Evolutionary conservation across 2,888 invertebrate species (phyloP).

Genomic region (Amblyteles armatorius): DNA sequence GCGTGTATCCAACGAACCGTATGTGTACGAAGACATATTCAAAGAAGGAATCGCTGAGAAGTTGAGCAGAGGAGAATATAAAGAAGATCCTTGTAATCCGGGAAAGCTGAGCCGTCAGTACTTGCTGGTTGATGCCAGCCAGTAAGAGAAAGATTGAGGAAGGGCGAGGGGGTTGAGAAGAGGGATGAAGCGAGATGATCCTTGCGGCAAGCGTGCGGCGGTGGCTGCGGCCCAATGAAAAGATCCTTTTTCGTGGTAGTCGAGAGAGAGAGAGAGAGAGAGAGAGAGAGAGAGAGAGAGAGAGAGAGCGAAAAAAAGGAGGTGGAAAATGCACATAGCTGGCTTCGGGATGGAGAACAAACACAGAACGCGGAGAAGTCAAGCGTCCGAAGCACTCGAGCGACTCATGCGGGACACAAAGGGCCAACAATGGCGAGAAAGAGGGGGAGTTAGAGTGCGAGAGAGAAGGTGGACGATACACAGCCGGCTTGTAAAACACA

Average conservation of each 20-base stretch:
- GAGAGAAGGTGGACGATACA: slow-evolving; percentile 74
- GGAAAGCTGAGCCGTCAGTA: slow-evolving; percentile 78
- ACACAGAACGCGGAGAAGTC: slow-evolving; percentile 75
- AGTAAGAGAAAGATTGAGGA: slow-evolving; percentile 49
- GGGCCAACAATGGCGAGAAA: slow-evolving; percentile 78
- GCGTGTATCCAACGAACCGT: slow-evolving; percentile 28
- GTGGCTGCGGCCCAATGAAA: slow-evolving; percentile 68
- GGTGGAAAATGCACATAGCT: slow-evolving; percentile 68
- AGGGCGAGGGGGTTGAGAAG: slow-evolving; percentile 37
- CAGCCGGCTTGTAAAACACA: slow-evolving; percentile 84
- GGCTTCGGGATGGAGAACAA: slow-evolving; percentile 61
- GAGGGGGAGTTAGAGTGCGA: not conserved
- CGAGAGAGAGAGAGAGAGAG: slow-evolving; percentile 38
- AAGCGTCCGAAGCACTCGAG: slow-evolving; percentile 79
- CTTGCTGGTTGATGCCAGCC: not conserved
- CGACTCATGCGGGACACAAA: slow-evolving; percentile 75
- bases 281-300: slow-evolving; percentile 42
- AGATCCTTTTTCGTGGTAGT: slow-evolving; percentile 58
- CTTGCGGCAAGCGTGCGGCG: slow-evolving; percentile 69
- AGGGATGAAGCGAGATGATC: slow-evolving; percentile 68
- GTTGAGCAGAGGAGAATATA: slow-evolving; percentile 66
- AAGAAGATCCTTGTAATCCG: slow-evolving; percentile 79
- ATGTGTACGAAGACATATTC: slow-evolving; percentile 41
- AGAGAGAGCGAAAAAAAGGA: slow-evolving; percentile 41
- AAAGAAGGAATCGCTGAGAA: slow-evolving; percentile 48